Evolutionary conservation across 2,888 invertebrate genomes (phyloP).

Genomic region (Ochropleura plecta): DNA sequence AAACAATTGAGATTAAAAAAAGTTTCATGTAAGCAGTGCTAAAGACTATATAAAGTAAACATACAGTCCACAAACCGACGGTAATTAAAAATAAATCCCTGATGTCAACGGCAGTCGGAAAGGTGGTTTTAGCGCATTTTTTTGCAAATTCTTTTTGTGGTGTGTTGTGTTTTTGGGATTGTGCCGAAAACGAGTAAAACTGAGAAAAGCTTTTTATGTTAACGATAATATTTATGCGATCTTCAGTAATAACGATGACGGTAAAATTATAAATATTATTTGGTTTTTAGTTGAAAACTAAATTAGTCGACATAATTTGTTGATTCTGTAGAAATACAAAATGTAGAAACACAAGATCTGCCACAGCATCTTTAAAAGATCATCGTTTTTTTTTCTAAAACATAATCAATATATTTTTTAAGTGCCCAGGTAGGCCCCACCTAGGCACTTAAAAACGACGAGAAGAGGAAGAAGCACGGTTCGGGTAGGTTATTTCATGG

Average conservation of each 20-base stretch:
- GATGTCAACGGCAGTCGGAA: slow-evolving; percentile 18
- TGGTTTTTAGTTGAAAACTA: not conserved
- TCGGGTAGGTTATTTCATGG: no score
- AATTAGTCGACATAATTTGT: not conserved
- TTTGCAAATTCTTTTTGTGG: slow-evolving; percentile 16
- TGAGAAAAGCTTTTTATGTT: no score
- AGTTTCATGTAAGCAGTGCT: not conserved
- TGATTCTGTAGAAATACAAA: not conserved
- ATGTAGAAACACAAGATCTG: no score
- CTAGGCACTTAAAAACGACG: no score
- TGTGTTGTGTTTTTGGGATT: not conserved
- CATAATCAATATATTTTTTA: no score
- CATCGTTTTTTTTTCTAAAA: no score
- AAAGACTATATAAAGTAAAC: slow-evolving; percentile 9
- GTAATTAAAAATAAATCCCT: slow-evolving; percentile 49
- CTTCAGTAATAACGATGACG: not conserved
- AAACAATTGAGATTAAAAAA: slow-evolving; percentile 6
- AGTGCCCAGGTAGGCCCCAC: no score
- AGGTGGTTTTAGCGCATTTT: slow-evolving; percentile 18
- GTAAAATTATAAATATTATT: not conserved
- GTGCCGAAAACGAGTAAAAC: not conserved
- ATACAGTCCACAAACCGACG: not conserved
- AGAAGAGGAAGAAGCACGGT: no score
- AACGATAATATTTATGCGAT: not conserved
- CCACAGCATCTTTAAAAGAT: no score